Evolutionary conservation across 2,888 invertebrate genomes (phyloP), one percentile per base, ranked within the genome.

Genomic region (Torymus auratus): DNA sequence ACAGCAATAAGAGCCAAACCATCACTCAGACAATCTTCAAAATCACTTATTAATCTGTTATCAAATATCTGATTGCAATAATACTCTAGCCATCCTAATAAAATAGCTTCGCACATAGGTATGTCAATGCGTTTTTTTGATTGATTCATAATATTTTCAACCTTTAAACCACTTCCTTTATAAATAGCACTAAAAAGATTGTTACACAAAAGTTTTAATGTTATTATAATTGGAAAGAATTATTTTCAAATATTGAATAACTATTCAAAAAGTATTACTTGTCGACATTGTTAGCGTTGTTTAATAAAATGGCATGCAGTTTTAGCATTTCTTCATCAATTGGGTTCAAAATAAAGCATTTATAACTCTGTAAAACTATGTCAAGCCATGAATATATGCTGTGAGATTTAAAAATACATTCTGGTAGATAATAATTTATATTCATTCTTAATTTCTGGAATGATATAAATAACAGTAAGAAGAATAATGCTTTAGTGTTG

Each of bases 321-420:
- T 10, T 58, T 12, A 74, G 15, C 14, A 52, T 70, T 5, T 68
- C 67, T 0, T 62, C 53, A 4, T 70, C 78, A 13, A 87, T 64
- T 23, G 92, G 91, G 14, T 91, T 91, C 85, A 94, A 88, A 7
- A 93, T 88, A 64, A 94, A 92, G 23, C 92, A 92, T 89, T 94
- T 94, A 85, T 93, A 94, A 62, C 92, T 93, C 88, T 94, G 94
- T 75, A 94, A 87, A 84, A 94, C 91, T 55, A 94, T 89, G 86
- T 94, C 94, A 17, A 94, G 85, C 94, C 94, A 94, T 82, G 92
- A 91, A 84, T 91, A 91, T 77, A 89, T 91, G 67, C 89, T 89
- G 7, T 89, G 85, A 1, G 85, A 75, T 15, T 85, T 80, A 28
- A 87, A 88, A n/a, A 81, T 60, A 10, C 78, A 14, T 10, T 71